Evolutionary conservation across 2,113 vertebrate species (phyloP).

Genomic region (Nothoprocta perdicaria): DNA sequence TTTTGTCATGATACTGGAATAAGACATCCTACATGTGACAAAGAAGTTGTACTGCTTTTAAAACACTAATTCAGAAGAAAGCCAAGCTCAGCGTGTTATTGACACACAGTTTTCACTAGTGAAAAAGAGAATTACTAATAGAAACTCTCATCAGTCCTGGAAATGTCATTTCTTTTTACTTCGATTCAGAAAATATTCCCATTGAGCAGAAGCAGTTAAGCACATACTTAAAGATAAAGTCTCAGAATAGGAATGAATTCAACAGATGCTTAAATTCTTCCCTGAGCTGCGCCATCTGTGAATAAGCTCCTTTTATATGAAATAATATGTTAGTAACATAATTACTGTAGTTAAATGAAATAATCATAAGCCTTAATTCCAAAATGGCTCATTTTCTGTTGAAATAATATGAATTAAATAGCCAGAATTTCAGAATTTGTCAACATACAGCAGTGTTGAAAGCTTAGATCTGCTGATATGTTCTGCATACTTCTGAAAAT

Average conservation of each 20-base stretch:
- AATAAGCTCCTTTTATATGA: conserved; percentile 18
- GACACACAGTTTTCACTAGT: not conserved
- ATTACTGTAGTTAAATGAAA: conserved; percentile 40
- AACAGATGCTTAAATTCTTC: conserved; percentile 49
- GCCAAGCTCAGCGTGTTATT: not conserved
- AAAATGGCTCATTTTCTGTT: conserved; percentile 20
- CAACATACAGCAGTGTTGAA: not conserved
- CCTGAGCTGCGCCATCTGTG: conserved; percentile 33
- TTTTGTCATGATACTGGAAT: not conserved
- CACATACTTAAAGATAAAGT: not conserved
- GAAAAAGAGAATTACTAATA: not conserved
- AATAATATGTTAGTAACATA: conserved; percentile 13
- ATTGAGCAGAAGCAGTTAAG: conserved; percentile 20
- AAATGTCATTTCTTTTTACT: not conserved
- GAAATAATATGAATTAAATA: not conserved
- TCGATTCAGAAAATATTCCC: conserved; percentile 11
- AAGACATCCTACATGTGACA: not conserved
- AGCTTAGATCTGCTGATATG: not conserved
- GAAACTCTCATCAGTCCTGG: not conserved
- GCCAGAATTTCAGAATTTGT: not conserved
- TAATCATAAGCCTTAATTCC: conserved; percentile 49
- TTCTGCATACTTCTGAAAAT: conserved; percentile 15
- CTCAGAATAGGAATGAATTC: conserved; percentile 17
- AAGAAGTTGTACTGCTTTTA: not conserved
- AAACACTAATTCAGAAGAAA: not conserved